Evolutionary conservation across 2,113 vertebrate genomes (phyloP).

Genomic region (Geothlypis trichas): DNA sequence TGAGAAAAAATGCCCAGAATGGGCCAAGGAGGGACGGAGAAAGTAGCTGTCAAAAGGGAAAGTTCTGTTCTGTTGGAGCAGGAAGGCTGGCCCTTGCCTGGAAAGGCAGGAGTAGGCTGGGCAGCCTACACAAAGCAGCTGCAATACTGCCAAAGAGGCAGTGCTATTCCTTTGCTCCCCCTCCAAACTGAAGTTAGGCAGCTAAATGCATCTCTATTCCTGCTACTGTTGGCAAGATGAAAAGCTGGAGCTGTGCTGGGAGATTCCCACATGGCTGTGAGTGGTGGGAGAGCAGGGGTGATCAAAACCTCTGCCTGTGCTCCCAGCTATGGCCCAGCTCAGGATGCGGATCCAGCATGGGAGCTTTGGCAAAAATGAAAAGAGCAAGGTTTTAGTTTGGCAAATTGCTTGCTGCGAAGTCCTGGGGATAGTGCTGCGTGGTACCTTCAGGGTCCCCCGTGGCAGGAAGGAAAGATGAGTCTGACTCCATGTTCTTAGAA

Average conservation of each 20-base stretch:
- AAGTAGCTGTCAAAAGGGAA: background rate
- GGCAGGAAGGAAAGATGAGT: too few relatives aligned
- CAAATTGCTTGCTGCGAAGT: background rate
- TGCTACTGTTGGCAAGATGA: background rate
- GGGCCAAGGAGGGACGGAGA: background rate
- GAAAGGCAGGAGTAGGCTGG: background rate
- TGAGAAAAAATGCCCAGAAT: background rate
- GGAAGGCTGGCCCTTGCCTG: background rate
- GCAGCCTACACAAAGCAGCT: background rate
- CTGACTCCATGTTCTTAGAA: too few relatives aligned
- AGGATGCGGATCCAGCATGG: background rate
- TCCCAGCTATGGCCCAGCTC: fast-evolving
- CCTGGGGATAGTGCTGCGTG: background rate
- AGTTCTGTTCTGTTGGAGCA: background rate
- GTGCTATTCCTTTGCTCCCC: background rate
- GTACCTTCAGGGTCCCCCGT: too few relatives aligned
- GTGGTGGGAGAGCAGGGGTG: fast-evolving
- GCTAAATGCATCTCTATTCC: background rate
- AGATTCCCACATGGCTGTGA: background rate
- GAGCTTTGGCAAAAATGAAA: background rate
- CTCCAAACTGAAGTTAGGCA: background rate
- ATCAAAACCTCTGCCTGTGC: background rate
- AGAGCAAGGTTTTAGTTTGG: background rate
- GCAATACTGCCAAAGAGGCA: background rate
- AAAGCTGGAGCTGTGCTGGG: background rate